phyloP scores from a whole-genome alignment of 2,113 vertebrate genomes.

The Odontesthes bonariensis region DNA sequence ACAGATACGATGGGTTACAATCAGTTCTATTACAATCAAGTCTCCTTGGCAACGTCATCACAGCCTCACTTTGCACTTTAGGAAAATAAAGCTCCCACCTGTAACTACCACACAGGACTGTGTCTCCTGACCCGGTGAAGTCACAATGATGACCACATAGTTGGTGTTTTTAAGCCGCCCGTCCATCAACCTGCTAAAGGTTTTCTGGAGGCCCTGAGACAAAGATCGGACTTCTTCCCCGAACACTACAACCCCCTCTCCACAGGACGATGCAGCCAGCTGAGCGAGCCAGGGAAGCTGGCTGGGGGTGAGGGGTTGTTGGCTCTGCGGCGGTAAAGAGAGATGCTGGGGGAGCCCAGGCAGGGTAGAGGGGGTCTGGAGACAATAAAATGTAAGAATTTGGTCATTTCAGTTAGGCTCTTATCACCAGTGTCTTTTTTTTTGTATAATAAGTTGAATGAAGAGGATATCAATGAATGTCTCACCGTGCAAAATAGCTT shows the following conservation, averaged over 20 bases:
- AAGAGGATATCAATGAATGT: neutral
- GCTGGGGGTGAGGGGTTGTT: slow-evolving; percentile 85
- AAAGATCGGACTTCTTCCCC: slow-evolving; percentile 88
- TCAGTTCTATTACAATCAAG: neutral
- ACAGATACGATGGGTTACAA: slow-evolving; percentile 3
- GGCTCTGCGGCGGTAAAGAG: slow-evolving; percentile 71
- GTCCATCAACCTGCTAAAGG: slow-evolving; percentile 89
- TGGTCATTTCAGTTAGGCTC: neutral
- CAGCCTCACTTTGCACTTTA: neutral
- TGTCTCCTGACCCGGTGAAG: slow-evolving; percentile 84
- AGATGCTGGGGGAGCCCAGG: slow-evolving; percentile 75
- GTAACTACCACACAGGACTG: slow-evolving; percentile 96
- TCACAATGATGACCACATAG: slow-evolving; percentile 95
- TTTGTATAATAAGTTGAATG: neutral
- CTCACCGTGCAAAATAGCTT: neutral
- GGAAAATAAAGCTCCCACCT: slow-evolving; percentile 78
- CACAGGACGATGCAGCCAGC: slow-evolving; percentile 93
- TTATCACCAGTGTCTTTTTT: slow-evolving; percentile 3
- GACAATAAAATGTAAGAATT: slow-evolving; percentile 11
- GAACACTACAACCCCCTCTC: slow-evolving; percentile 89
- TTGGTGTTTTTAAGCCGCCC: slow-evolving; percentile 90
- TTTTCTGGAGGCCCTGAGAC: slow-evolving; percentile 91
- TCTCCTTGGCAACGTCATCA: neutral
- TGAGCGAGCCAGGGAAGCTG: slow-evolving; percentile 97
- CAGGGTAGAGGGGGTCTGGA: slow-evolving; percentile 78